Evolutionary conservation across 2,888 invertebrate genomes (phyloP), one percentile per base, ranked within the genome.

Genomic region (Pachymerium ferrugineum): DNA sequence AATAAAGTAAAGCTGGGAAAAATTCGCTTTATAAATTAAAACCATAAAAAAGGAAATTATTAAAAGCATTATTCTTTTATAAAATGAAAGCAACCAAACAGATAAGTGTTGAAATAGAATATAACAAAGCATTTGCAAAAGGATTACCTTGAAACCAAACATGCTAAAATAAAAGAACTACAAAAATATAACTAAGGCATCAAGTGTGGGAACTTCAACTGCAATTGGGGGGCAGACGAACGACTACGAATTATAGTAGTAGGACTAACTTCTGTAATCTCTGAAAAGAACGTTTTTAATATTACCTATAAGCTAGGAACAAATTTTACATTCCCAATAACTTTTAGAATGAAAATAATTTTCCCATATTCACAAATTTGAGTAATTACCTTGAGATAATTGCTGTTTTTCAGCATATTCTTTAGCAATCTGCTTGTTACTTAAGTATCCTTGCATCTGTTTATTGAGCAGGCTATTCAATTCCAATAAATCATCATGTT

Each of bases 401-500:
- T 42, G 42, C 14, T n/a, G n/a, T n/a, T 42, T 42, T 14, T 42
- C 42, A 3, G 42, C 42, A 14, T 42, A 42, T 42, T 42, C 42
- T 42, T 42, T 42, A 8, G 42, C 42, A 42, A 42, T 12, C 14
- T 42, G 42, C 16, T 42, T 42, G 42, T 42, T 42, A 14, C 16
- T 42, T 14, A 42, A 14, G 14, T 42, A 42, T 8, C 72, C 72
- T 72, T 72, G 72, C 25, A 29, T 30, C 47, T 72, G 72, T 54
- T 72, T 72, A 30, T 28, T 72, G 28, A 72, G 72, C 16, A 72
- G 72, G 16, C 19, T 30, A 19, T 47, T 30, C 47, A 72, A 62
- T 12, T n/a, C 54, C 30, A 54, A 4, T 16, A 54, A 28, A 30
- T 72, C 47, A 29, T 72, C 72, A 28, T 54, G 54, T 22, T 30